These are phyloP conservation scores for Halichoeres trimaculatus DNA, from an alignment of 2,113 vertebrate species.

Conservation along the genomic window DNA sequence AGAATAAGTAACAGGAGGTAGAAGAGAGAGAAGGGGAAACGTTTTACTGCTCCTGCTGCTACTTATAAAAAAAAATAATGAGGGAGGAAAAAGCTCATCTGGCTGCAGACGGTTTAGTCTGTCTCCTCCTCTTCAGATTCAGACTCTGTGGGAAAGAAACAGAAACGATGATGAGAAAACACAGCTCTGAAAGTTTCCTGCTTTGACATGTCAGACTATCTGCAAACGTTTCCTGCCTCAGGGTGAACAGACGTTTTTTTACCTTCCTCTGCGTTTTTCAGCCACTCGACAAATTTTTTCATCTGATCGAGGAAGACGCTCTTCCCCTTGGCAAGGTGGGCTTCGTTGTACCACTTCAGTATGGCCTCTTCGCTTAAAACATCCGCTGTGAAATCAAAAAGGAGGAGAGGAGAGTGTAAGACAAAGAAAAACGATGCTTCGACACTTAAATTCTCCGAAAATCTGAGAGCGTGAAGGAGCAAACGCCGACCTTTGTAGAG, in stretches of 20 bases:
- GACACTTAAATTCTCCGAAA: too few species aligned
- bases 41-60: slow-evolving; percentile 88
- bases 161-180: too few species aligned
- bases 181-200: too few species aligned
- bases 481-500: slow-evolving; percentile 93
- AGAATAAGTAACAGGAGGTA: slow-evolving; percentile 85
- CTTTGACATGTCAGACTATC: neutral
- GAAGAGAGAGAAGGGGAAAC: slow-evolving; percentile 81
- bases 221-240: neutral
- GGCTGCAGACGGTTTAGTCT: slow-evolving; percentile 86
- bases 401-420: neutral
- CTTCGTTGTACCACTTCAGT: slow-evolving; percentile 97
- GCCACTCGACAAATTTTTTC: slow-evolving; percentile 99
- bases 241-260: slow-evolving; percentile 45
- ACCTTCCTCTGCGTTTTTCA: slow-evolving; percentile 99
- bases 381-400: slow-evolving; percentile 84
- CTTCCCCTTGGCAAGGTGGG: slow-evolving; percentile 93
- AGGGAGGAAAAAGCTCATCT: slow-evolving; percentile 34
- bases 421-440: too few species aligned
- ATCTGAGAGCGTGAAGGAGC: too few species aligned
- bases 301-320: slow-evolving; percentile 99
- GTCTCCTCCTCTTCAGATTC: slow-evolving; percentile 97
- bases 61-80: slow-evolving; percentile 63
- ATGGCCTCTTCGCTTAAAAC: slow-evolving; percentile 98
- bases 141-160: slow-evolving; percentile 85